Base-by-base conservation (phyloP, 2,888 invertebrate genomes). In the Andrena bicolor region DNA sequence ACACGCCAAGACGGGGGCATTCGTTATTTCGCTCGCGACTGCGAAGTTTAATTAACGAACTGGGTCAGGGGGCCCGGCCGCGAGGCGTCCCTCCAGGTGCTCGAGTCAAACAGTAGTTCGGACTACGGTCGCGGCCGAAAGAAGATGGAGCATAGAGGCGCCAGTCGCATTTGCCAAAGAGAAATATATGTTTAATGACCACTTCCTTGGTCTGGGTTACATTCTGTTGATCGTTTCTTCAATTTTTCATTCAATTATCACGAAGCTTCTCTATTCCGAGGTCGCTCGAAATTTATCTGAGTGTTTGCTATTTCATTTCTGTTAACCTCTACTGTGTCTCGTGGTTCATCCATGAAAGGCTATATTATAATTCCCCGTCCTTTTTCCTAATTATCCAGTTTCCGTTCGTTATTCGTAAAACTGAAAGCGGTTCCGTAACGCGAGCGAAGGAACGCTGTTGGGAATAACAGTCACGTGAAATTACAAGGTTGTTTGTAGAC, bases 401-500 rank as follows among this genome's bases (percentile, higher is more conserved):
- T 41, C 51, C 30, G 28, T 35, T 74, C 23, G 70, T 81, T 74
- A 70, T 65, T 69, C 53, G 49, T 20, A 26, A 28, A 51, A 60
- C 60, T 30, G 23, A 26, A 23, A 53, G 69, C 49, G 26, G 49
- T 61, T 69, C 26, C 30, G 20, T 10, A 28, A 63, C 58, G 26
- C 0, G 72, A 72, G 75, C 23, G n/a, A n/a, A 66, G 69, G 66
- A 83, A 69, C 41, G 20, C 69, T 72, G 51, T 20, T 13, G 66
- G 61, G 72, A 76, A 63, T 80, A 80, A 74, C 51, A 80, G 51
- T 72, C 73, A 73, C 58, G 58, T 32, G 74, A 72, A 84, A 75
- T 77, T 64, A 7, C 56, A 68, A 80, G 75, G 76, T 88, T 77
- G 80, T 86, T 79, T 71, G 84, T 73, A 82, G 66, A 83, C 66